Evolutionary conservation across 2,797 vertebrate genomes (phyloP).

Genomic region (Spinus pinus): DNA sequence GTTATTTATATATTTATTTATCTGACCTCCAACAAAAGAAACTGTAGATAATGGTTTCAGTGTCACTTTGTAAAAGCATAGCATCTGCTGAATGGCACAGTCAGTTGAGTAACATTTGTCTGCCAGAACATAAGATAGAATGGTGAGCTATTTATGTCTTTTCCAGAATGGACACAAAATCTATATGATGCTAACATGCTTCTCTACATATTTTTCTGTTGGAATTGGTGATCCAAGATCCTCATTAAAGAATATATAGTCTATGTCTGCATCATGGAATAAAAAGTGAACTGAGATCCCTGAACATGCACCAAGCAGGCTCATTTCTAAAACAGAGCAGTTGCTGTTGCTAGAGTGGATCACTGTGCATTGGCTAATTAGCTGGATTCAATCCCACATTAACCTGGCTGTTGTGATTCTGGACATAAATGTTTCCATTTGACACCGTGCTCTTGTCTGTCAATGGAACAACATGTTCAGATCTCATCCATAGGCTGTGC

Average conservation of each 20-base stretch:
- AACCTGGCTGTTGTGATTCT: constrained; percentile 4
- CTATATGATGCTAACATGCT: background rate
- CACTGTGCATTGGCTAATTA: background rate
- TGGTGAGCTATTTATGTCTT: background rate
- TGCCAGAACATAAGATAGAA: background rate
- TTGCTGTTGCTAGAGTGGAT: background rate
- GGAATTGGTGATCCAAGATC: background rate
- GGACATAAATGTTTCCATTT: constrained; percentile 34
- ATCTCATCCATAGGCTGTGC: background rate
- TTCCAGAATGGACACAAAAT: background rate
- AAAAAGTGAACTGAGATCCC: background rate
- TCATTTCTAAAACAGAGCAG: background rate
- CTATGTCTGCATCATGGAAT: background rate
- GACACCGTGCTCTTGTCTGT: background rate
- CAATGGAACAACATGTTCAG: constrained; percentile 24
- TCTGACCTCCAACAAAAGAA: background rate
- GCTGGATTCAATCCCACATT: background rate
- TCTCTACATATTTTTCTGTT: background rate
- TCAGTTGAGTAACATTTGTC: background rate
- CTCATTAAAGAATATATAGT: background rate
- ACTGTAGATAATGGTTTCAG: background rate
- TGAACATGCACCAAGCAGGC: background rate
- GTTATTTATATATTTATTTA: background rate
- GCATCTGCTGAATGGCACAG: background rate
- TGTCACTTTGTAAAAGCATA: background rate